Base-by-base conservation (phyloP, 1,140 invertebrate genomes). In the Alviniconcha marisindica region DNA sequence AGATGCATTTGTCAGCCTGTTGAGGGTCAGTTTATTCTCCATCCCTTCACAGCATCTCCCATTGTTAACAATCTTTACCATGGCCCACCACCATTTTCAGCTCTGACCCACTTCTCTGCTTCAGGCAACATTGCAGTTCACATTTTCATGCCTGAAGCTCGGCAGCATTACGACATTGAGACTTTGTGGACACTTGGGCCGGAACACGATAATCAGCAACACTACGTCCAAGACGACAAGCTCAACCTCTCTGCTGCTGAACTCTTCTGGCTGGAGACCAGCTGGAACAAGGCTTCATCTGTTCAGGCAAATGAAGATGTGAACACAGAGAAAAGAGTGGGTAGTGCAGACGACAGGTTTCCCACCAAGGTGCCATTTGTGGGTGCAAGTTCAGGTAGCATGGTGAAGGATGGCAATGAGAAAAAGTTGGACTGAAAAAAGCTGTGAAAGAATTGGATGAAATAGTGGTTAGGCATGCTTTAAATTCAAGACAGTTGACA, bases 161-260 rank as follows among this genome's bases (percentile, higher is more conserved):
- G 98, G 88, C 91, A 95, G 85, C 90, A 94, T 63, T 98, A 97
- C 92, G 97, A 99, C 93, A 94, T 99, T 81, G 98, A 99, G 94
- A 96, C 96, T 12, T 92, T 99, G 33, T 99, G 98, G 98, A 94
- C 96, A 71, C 95, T 98, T 54, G 97, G 97, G 14, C 91, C 95
- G 1, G 93, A 97, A 90, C 97, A 95, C 94, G 97, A 98, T 92
- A 94, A 95, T 60, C 28, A 36, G n/a, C 71, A 40, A 7, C 56
- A 77, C n/a, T 77, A 83, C n/a, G 40, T 42, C 42, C 10, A 77
- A 4, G 40, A 76, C n/a, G 73, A 76, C 21, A 21, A 12, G 1
- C 18, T 77, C 18, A 69, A 77, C 71, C 48, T 66, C n/a, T 66
- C 73, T n/a, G 33, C 69, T 36, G 73, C 44, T 28, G 56, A 83